These are phyloP conservation scores for Synanthedon andrenaeformis DNA, from an alignment of 2,888 invertebrate genomes.

Conservation along the genomic window DNA sequence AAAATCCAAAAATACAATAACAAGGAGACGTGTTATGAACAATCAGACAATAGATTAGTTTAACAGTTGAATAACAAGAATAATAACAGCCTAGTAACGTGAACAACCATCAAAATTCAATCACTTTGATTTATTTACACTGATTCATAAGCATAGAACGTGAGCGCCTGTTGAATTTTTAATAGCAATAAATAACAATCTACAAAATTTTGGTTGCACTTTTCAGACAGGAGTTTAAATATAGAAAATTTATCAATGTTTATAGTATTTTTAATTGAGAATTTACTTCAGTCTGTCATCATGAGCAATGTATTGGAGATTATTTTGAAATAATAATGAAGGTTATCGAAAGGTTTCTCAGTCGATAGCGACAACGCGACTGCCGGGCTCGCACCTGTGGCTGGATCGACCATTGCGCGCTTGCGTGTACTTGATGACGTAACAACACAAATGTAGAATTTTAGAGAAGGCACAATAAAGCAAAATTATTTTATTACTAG, in stretches of 20 bases:
- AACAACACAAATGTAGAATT: conserved; percentile 16
- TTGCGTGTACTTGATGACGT: conserved; percentile 65
- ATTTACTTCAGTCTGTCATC: conserved; percentile 35
- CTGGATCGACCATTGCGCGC: conserved; percentile 65
- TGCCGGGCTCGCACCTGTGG: conserved; percentile 59
- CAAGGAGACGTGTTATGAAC: conserved; percentile 2
- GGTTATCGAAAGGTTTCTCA: conserved; percentile 18
- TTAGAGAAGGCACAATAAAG: neutral
- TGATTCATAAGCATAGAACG: conserved; percentile 11
- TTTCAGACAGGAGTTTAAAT: conserved; percentile 21
- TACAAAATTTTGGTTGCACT: conserved; percentile 16
- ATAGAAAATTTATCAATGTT: conserved; percentile 4
- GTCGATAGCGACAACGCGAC: conserved; percentile 38
- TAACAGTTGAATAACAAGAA: conserved; percentile 30
- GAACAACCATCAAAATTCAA: conserved; percentile 34
- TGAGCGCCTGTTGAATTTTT: conserved; percentile 53
- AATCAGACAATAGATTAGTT: conserved; percentile 13
- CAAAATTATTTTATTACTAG: neutral
- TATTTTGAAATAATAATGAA: conserved; percentile 8
- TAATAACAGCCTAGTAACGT: conserved; percentile 34
- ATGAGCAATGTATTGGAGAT: conserved; percentile 21
- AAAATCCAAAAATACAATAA: too few relatives aligned
- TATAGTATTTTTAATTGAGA: conserved; percentile 14
- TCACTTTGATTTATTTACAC: conserved; percentile 27
- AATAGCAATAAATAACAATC: conserved; percentile 25